Conservation (phyloP, 2,797 vertebrate species). For the Gallinago nigripennis region DNA sequence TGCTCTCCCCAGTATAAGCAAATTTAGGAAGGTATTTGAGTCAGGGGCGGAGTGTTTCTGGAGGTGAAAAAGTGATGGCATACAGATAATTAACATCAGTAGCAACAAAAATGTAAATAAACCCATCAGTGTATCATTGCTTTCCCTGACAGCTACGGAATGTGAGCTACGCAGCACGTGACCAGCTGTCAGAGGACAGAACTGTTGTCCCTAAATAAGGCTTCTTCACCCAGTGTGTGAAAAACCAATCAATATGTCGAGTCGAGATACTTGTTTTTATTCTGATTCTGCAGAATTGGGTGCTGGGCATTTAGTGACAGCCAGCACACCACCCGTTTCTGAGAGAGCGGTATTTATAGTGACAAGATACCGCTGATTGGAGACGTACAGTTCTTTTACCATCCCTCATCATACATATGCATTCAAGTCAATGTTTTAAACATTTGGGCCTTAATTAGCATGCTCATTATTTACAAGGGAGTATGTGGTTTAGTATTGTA, state of each 20-base stretch:
- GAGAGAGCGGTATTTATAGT: not conserved
- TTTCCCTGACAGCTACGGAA: not conserved
- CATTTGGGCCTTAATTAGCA: not conserved
- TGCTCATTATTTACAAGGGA: not conserved
- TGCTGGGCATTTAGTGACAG: not conserved
- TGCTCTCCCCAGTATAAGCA: not conserved
- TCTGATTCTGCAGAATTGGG: not conserved
- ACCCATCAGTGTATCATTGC: not conserved
- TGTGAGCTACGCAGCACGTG: accelerated
- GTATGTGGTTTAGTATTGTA: not conserved
- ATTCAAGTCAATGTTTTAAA: not conserved
- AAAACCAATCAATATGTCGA: not conserved
- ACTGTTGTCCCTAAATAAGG: not conserved
- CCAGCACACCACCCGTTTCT: not conserved
- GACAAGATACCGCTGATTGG: not conserved
- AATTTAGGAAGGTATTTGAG: not conserved
- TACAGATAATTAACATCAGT: not conserved
- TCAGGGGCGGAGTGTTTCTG: not conserved
- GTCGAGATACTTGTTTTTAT: not conserved
- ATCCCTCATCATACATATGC: not conserved
- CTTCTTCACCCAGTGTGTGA: not conserved
- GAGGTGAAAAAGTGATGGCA: not conserved
- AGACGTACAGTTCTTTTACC: not conserved
- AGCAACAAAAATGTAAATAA: not conserved
- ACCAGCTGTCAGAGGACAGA: not conserved